phyloP scores from a whole-genome alignment of 2,888 invertebrate species.

The Meghimatium bilineatum region DNA sequence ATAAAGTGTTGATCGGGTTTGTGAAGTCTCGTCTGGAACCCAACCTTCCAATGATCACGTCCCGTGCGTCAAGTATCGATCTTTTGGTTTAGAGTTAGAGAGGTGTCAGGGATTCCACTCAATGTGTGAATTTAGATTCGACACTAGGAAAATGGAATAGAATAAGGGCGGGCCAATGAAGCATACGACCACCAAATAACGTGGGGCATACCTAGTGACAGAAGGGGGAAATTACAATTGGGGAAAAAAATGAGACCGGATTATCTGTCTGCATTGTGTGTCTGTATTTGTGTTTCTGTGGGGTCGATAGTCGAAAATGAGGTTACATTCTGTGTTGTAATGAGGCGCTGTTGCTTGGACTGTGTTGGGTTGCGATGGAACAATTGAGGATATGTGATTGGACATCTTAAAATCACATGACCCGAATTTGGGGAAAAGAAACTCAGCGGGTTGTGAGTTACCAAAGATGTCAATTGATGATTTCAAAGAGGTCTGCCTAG shows the following conservation, averaged over 20 bases:
- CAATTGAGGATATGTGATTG: too few relatives aligned
- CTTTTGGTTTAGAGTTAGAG: background rate
- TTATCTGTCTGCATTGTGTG: too few relatives aligned
- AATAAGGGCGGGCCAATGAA: background rate
- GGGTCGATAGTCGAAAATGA: too few relatives aligned
- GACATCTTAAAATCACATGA: too few relatives aligned
- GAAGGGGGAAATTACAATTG: background rate
- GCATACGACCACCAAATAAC: background rate
- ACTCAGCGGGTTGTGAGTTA: too few relatives aligned
- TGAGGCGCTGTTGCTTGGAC: too few relatives aligned
- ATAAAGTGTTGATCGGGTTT: background rate
- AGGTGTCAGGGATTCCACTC: background rate
- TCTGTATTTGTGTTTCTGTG: too few relatives aligned
- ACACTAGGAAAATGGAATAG: background rate
- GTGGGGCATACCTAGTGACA: background rate
- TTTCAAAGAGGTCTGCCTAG: too few relatives aligned
- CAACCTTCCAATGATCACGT: background rate
- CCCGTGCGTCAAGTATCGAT: background rate
- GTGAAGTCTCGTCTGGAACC: background rate
- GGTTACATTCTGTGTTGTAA: too few relatives aligned
- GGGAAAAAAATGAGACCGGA: background rate
- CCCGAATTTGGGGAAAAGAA: too few relatives aligned
- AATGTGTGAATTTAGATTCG: slow-evolving; percentile 11
- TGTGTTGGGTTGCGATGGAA: too few relatives aligned
- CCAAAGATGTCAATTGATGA: too few relatives aligned